Conservation (phyloP, 2,113 vertebrate species). For the Scolopax mira region DNA sequence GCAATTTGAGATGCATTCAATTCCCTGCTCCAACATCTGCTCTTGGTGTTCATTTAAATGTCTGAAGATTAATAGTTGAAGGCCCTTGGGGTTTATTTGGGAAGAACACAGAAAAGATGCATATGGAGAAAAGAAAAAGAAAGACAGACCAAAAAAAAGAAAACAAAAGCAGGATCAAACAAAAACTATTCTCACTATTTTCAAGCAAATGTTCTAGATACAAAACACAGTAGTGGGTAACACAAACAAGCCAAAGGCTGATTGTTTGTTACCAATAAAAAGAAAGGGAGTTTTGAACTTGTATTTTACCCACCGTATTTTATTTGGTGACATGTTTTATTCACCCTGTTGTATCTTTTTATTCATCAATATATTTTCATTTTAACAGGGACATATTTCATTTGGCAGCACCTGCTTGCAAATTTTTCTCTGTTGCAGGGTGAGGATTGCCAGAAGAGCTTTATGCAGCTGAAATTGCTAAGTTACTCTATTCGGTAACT, state of each 20-base stretch:
- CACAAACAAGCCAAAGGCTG: not conserved
- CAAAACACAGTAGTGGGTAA: rapidly evolving
- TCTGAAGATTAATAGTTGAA: not conserved
- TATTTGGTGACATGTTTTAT: not conserved
- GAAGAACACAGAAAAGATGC: not conserved
- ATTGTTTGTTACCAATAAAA: not conserved
- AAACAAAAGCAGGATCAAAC: not conserved
- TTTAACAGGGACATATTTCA: not conserved
- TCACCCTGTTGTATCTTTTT: not conserved
- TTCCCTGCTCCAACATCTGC: not conserved
- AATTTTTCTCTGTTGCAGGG: not conserved
- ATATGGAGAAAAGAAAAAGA: not conserved
- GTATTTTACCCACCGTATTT: not conserved
- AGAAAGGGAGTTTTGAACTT: not conserved
- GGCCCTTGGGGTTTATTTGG: not conserved
- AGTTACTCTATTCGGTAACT: not conserved
- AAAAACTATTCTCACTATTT: not conserved
- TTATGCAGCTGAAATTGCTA: not conserved
- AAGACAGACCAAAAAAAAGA: not conserved
- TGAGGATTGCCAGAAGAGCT: not conserved
- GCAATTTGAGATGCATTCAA: not conserved
- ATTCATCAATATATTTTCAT: not conserved
- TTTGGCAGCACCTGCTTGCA: not conserved
- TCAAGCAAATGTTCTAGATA: not conserved
- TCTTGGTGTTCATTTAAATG: not conserved